Evolutionary conservation across 2,888 invertebrate genomes (phyloP).

Genomic region (Heliothis peltigera): DNA sequence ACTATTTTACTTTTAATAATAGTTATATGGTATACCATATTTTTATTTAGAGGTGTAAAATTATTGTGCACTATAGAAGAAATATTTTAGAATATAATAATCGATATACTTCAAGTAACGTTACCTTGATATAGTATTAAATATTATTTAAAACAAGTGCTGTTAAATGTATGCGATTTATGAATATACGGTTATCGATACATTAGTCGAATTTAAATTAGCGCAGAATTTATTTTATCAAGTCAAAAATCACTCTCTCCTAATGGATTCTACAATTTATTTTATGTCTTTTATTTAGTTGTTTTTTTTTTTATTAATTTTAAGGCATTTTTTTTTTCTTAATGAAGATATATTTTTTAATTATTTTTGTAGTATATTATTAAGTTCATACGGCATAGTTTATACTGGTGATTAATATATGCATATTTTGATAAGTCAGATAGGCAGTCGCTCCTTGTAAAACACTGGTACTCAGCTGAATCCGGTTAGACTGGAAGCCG

Average conservation of each 20-base stretch:
- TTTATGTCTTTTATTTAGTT: slow-evolving; percentile 44
- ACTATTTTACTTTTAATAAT: slow-evolving; percentile 4
- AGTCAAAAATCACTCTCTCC: slow-evolving; percentile 24
- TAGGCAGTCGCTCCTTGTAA: too few relatives aligned
- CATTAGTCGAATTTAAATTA: slow-evolving; percentile 18
- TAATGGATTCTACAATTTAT: slow-evolving; percentile 46
- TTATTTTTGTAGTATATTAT: slow-evolving; percentile 14
- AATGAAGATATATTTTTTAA: slow-evolving; percentile 39
- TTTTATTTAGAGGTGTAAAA: background rate
- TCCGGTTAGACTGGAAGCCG: too few relatives aligned
- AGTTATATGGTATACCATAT: background rate
- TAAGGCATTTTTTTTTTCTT: slow-evolving; percentile 23
- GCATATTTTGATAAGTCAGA: background rate
- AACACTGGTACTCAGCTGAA: too few relatives aligned
- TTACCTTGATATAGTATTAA: slow-evolving; percentile 62
- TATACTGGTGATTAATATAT: background rate
- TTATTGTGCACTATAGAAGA: slow-evolving; percentile 19
- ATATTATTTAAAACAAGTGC: slow-evolving; percentile 37
- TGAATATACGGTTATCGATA: slow-evolving; percentile 17
- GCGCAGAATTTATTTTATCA: slow-evolving; percentile 19
- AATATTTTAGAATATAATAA: slow-evolving; percentile 14
- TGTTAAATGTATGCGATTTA: slow-evolving; percentile 25
- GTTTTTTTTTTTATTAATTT: slow-evolving; percentile 47
- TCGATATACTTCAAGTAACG: slow-evolving; percentile 37
- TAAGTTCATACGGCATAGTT: slow-evolving; percentile 26